Percentiles rank a stretch among this genome's conserved stretches.
Conservation (phyloP, 2,888 invertebrate species). For the Sarcophaga subvicina region DNA sequence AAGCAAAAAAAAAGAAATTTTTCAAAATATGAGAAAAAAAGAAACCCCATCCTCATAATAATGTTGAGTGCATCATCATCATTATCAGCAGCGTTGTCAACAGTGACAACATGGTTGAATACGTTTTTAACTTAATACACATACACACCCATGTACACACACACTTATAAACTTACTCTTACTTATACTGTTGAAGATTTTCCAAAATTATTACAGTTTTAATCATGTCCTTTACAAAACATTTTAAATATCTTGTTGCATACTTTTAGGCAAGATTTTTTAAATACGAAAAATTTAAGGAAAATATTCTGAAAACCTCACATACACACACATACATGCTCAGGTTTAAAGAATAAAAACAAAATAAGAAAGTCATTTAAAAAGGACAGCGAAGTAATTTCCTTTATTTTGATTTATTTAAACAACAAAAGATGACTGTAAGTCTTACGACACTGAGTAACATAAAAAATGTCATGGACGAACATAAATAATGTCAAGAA, state of each 20-base stretch:
- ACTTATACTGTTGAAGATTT: too few species aligned
- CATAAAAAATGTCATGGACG: too few species aligned
- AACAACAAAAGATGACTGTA: too few species aligned
- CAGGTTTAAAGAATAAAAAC: too few species aligned
- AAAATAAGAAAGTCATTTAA: too few species aligned
- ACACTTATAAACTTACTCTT: neutral
- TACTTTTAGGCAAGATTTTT: neutral
- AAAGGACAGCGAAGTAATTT: too few species aligned
- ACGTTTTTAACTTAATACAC: conserved; percentile 15
- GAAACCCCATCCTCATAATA: conserved; percentile 2
- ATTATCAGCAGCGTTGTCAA: neutral
- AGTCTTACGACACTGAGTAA: too few species aligned
- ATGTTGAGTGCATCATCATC: conserved; percentile 19
- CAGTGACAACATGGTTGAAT: conserved; percentile 12
- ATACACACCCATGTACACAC: neutral
- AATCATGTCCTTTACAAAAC: too few species aligned
- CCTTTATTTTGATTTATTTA: too few species aligned
- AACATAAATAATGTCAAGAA: too few species aligned
- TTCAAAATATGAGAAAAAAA: neutral
- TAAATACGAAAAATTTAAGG: neutral
- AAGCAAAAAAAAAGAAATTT: neutral
- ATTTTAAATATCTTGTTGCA: neutral
- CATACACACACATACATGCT: too few species aligned
- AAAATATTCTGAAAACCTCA: neutral
- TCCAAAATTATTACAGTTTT: too few species aligned